A percentile compares a stretch with the other conserved stretches of the same genome.
Conservation (phyloP, 2,113 vertebrate species). For the Pelecanoides urinatrix region DNA sequence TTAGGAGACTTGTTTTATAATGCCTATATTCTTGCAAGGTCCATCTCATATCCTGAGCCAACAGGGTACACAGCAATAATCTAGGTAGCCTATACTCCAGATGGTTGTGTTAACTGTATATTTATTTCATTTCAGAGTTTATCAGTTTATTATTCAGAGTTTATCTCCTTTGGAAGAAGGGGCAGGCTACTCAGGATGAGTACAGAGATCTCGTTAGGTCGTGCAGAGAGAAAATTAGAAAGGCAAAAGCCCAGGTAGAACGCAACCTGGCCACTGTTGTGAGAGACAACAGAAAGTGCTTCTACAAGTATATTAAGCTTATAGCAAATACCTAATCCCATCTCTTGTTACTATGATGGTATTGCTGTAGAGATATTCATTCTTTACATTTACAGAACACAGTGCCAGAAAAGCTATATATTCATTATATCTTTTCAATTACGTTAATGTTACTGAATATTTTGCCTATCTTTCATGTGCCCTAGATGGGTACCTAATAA, state of each 20-base stretch:
- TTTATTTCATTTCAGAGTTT: not conserved
- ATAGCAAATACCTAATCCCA: not conserved
- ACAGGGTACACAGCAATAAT: not conserved
- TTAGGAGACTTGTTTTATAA: not conserved
- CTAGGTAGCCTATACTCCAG: not conserved
- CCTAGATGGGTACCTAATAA: not conserved
- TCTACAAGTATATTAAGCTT: no score
- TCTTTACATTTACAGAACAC: not conserved
- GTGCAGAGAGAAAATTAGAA: no score
- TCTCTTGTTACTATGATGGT: not conserved
- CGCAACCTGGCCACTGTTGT: no score
- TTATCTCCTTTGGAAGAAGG: no score
- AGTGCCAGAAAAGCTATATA: not conserved
- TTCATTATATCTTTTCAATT: not conserved
- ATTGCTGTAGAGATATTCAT: not conserved
- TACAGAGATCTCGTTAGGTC: no score
- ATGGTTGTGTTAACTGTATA: not conserved
- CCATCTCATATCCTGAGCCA: not conserved
- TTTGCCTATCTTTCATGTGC: not conserved
- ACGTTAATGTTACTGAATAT: not conserved
- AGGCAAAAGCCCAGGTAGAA: no score
- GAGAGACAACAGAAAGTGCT: no score
- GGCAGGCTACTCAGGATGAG: no score
- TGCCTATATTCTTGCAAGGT: not conserved
- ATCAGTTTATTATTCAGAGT: no score